phyloP scores from a whole-genome alignment of 2,888 invertebrate genomes.

The Abscondita cerata region DNA sequence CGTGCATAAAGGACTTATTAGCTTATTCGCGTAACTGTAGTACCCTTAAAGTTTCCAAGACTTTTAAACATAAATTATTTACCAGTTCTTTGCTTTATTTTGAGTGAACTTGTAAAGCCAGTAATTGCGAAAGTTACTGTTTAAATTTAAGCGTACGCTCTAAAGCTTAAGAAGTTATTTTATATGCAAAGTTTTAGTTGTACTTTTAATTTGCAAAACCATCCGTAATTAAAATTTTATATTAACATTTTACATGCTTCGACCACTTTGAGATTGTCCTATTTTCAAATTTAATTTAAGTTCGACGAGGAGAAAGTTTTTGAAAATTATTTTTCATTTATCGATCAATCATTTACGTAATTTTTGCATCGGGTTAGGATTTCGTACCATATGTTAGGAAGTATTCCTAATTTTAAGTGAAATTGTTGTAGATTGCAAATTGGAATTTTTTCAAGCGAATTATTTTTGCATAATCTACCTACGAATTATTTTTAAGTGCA shows the following conservation, averaged over 20 bases:
- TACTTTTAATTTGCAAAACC: constrained; percentile 28
- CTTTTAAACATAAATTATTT: constrained; percentile 29
- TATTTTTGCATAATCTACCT: no score
- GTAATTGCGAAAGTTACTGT: constrained; percentile 31
- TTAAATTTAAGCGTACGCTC: constrained; percentile 28
- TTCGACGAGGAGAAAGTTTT: no score
- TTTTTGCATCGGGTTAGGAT: no score
- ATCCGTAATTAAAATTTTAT: constrained; percentile 30
- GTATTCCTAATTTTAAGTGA: no score
- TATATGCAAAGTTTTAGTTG: constrained; percentile 25
- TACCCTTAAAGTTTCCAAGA: constrained; percentile 15
- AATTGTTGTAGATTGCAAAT: no score
- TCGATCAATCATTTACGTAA: no score
- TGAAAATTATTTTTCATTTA: no score
- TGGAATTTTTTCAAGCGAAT: no score
- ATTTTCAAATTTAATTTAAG: no score
- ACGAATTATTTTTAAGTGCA: no score
- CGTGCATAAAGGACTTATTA: constrained; percentile 10
- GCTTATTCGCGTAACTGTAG: constrained; percentile 13
- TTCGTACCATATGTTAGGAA: no score
- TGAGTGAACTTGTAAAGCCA: constrained; percentile 25
- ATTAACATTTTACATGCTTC: constrained; percentile 17
- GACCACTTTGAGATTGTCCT: no score
- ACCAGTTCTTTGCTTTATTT: constrained; percentile 31
- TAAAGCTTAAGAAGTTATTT: constrained; percentile 32